phyloP scores from a whole-genome alignment of 2,797 vertebrate genomes.

The Poecilia wingei region DNA sequence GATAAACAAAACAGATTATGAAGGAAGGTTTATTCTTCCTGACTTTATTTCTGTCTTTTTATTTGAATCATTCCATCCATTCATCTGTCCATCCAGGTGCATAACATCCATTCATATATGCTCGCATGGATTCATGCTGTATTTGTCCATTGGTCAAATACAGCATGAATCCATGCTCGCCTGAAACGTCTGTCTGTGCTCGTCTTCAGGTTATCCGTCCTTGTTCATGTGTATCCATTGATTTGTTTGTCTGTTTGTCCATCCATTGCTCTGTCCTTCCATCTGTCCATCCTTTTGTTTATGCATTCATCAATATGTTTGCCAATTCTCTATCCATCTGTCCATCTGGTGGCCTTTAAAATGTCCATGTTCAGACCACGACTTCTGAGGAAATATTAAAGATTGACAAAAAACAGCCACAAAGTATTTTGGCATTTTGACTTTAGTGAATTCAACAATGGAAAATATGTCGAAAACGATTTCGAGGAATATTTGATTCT shows the following conservation, averaged over 20 bases:
- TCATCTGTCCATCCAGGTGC: background rate
- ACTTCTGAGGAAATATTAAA: background rate
- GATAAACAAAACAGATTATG: background rate
- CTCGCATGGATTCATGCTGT: background rate
- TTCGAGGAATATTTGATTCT: background rate
- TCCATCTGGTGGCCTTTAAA: background rate
- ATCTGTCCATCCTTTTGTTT: background rate
- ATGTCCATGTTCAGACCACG: background rate
- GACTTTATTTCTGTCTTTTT: background rate
- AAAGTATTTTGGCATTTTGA: background rate
- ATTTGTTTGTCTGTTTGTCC: background rate
- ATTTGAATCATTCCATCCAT: background rate
- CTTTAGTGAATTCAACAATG: background rate
- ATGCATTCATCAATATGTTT: background rate
- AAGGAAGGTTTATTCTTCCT: background rate
- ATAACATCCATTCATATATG: background rate
- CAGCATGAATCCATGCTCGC: no score
- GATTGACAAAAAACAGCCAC: background rate
- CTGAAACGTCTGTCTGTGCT: no score
- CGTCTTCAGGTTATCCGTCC: background rate
- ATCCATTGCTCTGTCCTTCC: background rate
- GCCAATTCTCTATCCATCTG: background rate
- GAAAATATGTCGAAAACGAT: background rate
- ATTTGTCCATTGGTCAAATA: no score
- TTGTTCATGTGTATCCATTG: background rate